Percentiles rank a stretch among this genome's conserved stretches.
These are phyloP conservation scores for Gastracanthus pulcherrimus DNA, from an alignment of 2,888 invertebrate species.

Conservation along the genomic window DNA sequence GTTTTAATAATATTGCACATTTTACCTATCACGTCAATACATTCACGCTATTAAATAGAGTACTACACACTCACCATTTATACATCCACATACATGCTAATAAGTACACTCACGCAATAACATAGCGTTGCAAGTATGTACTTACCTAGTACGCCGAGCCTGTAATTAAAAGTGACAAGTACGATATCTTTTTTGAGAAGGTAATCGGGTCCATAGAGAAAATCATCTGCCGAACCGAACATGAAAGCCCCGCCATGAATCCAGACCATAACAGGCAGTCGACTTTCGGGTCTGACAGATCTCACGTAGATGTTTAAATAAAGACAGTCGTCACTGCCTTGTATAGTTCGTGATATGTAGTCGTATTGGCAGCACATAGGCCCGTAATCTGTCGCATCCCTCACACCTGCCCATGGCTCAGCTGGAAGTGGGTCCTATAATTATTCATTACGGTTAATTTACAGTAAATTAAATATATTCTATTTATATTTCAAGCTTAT, in stretches of 20 bases:
- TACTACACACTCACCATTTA: too few species aligned
- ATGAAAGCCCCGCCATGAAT: constrained; percentile 63
- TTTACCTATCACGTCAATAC: too few species aligned
- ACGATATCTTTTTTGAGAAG: constrained; percentile 61
- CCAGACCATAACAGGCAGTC: constrained; percentile 61
- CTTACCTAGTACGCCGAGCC: constrained; percentile 61
- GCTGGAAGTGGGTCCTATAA: constrained; percentile 65
- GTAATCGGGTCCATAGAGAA: constrained; percentile 63
- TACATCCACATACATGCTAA: too few species aligned
- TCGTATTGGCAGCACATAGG: constrained; percentile 67
- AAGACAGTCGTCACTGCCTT: constrained; percentile 59
- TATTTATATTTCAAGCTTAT: too few species aligned
- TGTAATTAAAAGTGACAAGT: constrained; percentile 63
- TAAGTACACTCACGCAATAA: background rate
- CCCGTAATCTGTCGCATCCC: constrained; percentile 68
- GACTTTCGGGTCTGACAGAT: constrained; percentile 52
- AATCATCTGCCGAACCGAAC: constrained; percentile 57
- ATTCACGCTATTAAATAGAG: too few species aligned
- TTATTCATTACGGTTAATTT: background rate
- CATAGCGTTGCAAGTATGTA: background rate
- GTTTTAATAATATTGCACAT: too few species aligned
- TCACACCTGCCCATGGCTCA: constrained; percentile 69
- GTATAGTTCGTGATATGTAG: constrained; percentile 4
- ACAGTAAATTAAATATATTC: too few species aligned
- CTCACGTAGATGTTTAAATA: constrained; percentile 58